These are phyloP conservation scores for Tetraneura akinire DNA, from an alignment of 1,140 invertebrate species.

Conservation along the genomic window DNA sequence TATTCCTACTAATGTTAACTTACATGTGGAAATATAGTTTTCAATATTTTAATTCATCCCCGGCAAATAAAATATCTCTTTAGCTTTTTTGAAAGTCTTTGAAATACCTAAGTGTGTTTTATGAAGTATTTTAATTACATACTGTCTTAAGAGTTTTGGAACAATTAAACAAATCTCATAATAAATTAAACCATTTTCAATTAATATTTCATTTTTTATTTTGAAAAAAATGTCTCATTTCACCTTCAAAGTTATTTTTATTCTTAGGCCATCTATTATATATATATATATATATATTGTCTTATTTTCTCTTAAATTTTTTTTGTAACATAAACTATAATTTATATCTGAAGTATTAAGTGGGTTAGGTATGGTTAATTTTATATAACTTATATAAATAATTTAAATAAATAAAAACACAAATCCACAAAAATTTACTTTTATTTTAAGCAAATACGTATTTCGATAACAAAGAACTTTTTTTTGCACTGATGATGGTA, in stretches of 20 bases:
- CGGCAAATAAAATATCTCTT: constrained; percentile 47
- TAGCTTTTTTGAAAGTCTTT: constrained; percentile 25
- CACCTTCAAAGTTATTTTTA: too few relatives aligned
- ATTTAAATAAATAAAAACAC: too few relatives aligned
- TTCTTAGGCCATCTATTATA: not conserved
- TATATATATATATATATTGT: too few relatives aligned
- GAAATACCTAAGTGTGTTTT: constrained; percentile 28
- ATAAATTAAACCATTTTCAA: constrained; percentile 32
- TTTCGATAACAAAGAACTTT: too few relatives aligned
- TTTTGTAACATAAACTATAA: too few relatives aligned
- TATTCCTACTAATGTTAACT: constrained; percentile 30
- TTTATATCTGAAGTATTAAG: too few relatives aligned
- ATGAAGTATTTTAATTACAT: not conserved
- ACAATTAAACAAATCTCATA: constrained; percentile 12
- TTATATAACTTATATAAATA: too few relatives aligned
- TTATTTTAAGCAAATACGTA: too few relatives aligned
- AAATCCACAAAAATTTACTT: too few relatives aligned
- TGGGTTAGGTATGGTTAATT: too few relatives aligned
- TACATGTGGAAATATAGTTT: constrained; percentile 35
- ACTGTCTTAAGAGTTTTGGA: not conserved
- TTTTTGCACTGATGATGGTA: too few relatives aligned
- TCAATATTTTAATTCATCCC: constrained; percentile 20
- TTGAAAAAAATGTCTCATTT: not conserved
- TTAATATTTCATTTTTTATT: constrained; percentile 4
- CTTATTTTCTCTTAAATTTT: too few relatives aligned